Conservation (phyloP, 2,797 vertebrate genomes). For the Spatula clypeata region DNA sequence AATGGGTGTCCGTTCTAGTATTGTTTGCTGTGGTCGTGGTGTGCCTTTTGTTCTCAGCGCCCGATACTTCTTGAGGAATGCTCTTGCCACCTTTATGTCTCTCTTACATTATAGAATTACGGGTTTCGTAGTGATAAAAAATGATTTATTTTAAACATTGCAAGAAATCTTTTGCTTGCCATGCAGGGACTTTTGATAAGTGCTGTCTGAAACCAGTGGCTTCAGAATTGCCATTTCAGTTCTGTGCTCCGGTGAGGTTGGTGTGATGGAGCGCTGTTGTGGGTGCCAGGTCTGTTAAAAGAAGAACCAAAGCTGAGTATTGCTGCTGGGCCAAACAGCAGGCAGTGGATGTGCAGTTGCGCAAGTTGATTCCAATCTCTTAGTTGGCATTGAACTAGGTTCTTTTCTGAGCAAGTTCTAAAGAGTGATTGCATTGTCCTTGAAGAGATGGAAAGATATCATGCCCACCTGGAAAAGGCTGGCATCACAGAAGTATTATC, state of each 20-base stretch:
- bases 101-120: not conserved
- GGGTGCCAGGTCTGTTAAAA: not conserved
- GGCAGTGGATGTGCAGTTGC: not conserved
- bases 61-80: not conserved
- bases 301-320: not conserved
- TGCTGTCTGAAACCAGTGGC: not conserved
- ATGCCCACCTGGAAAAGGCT: not conserved
- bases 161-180: not conserved
- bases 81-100: not conserved
- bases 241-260: not conserved
- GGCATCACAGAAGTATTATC: not conserved
- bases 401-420: not conserved
- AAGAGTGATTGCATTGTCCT: not conserved
- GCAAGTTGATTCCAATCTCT: not conserved
- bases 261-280: accelerated
- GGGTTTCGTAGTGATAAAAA: not conserved
- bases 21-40: not conserved
- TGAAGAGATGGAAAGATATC: not conserved
- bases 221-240: not conserved
- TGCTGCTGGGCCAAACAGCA: not conserved
- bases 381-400: not conserved
- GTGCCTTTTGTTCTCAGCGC: not conserved
- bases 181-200: not conserved
- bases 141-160: not conserved
- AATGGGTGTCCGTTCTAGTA: not conserved